Percentiles rank a stretch among this genome's conserved stretches.
phyloP scores from a whole-genome alignment of 64 coral and sea anemone genomes.

The Platygyra sinensis region DNA sequence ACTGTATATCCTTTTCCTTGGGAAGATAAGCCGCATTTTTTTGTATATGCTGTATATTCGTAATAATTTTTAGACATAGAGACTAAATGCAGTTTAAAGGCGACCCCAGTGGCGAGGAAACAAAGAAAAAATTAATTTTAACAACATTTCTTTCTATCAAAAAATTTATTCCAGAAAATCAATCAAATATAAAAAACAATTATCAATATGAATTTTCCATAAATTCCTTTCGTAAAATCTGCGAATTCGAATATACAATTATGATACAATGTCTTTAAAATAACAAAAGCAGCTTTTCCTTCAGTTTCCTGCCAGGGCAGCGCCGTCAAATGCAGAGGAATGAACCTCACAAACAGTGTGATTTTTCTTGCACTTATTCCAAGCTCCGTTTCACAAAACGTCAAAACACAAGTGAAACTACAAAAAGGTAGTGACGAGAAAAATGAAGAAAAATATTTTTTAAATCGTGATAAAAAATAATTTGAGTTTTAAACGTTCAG shows the following conservation, averaged over 20 bases:
- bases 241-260: neutral
- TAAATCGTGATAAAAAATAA: neutral
- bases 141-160: neutral
- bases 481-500: neutral
- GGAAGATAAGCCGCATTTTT: constrained; percentile 7
- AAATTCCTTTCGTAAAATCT: neutral
- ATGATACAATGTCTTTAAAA: neutral
- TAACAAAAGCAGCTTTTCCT: neutral
- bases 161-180: neutral
- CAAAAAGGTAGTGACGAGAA: neutral
- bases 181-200: constrained; percentile 3
- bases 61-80: neutral
- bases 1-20: constrained; percentile 3
- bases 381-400: neutral
- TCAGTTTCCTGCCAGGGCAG: neutral
- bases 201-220: neutral
- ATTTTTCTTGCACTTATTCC: no score
- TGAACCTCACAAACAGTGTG: neutral
- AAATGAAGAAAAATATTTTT: neutral
- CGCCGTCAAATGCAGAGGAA: neutral
- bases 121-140: neutral
- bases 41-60: neutral
- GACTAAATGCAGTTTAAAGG: neutral
- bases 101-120: neutral
- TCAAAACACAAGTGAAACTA: neutral